These are phyloP conservation scores for Polymixis lichenea DNA, from an alignment of 2,888 invertebrate species.

Conservation along the genomic window DNA sequence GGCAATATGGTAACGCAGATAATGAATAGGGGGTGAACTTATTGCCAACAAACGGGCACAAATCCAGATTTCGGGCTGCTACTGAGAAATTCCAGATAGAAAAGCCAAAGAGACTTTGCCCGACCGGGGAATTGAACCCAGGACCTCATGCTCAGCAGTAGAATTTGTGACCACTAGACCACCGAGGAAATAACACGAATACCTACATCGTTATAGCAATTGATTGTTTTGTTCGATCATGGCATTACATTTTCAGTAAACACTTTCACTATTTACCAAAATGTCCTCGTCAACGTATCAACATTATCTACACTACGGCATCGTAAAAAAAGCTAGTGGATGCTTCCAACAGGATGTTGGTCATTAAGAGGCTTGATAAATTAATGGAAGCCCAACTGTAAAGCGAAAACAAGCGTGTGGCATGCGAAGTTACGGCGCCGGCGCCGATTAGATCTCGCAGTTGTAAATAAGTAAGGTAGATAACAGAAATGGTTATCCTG, in stretches of 20 bases:
- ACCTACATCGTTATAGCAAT: neutral
- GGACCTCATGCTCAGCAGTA: no score
- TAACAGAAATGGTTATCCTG: conserved; percentile 38
- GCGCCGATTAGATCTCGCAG: conserved; percentile 47
- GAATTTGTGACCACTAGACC: no score
- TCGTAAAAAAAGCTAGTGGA: neutral
- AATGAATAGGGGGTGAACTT: no score
- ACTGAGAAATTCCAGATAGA: no score
- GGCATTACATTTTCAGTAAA: neutral
- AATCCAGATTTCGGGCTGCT: no score
- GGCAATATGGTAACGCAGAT: no score
- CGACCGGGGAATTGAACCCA: no score
- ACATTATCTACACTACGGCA: neutral
- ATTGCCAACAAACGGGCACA: no score
- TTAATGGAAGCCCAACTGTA: conserved; percentile 22
- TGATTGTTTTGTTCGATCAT: no score
- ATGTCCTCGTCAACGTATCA: neutral
- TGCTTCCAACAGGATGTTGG: conserved; percentile 35
- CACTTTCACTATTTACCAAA: neutral
- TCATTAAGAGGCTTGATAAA: conserved; percentile 51
- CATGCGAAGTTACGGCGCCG: conserved; percentile 50
- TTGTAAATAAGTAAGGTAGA: conserved; percentile 48
- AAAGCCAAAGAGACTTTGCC: no score
- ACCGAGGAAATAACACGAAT: neutral
- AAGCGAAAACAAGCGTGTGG: conserved; percentile 53